A percentile compares a stretch with the other conserved stretches of the same genome.
These are phyloP conservation scores for Venturia canescens DNA, from an alignment of 1,140 invertebrate species.

Conservation along the genomic window DNA sequence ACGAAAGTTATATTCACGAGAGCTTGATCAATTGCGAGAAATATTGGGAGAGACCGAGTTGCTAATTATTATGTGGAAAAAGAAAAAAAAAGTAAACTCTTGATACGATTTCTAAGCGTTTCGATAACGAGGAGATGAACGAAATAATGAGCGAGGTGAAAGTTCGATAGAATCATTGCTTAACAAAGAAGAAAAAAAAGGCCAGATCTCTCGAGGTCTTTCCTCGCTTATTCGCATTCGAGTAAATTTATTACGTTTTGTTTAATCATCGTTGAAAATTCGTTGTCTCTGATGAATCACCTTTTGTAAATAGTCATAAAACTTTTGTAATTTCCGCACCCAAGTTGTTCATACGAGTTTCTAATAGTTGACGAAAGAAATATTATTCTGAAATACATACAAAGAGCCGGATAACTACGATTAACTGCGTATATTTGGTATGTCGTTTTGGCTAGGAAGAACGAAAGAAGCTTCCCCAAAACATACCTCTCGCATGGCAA, in stretches of 20 bases:
- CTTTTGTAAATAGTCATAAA: no score
- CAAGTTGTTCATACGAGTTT: no score
- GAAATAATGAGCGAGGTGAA: slow-evolving; percentile 4
- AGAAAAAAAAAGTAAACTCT: background rate
- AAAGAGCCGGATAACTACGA: background rate
- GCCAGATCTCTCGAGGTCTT: no score
- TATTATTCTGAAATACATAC: background rate
- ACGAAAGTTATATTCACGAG: slow-evolving; percentile 5
- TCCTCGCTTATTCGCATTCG: no score
- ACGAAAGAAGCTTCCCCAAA: slow-evolving; percentile 73
- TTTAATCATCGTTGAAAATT: no score
- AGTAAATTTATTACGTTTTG: no score
- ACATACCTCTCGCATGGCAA: slow-evolving; percentile 72
- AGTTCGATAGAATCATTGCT: background rate
- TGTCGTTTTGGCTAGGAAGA: slow-evolving; percentile 72
- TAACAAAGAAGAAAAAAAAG: no score
- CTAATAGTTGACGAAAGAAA: background rate
- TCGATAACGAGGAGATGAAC: slow-evolving; percentile 16
- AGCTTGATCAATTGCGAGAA: background rate
- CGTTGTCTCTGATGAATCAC: no score
- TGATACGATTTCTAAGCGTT: slow-evolving; percentile 1
- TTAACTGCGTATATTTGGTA: slow-evolving; percentile 37
- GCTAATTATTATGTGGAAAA: no score
- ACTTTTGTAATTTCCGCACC: no score
- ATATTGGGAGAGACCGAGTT: no score